These are phyloP conservation scores for Rhabdophis nuchalis DNA, from an alignment of 2,797 vertebrate genomes.

Conservation along the genomic window DNA sequence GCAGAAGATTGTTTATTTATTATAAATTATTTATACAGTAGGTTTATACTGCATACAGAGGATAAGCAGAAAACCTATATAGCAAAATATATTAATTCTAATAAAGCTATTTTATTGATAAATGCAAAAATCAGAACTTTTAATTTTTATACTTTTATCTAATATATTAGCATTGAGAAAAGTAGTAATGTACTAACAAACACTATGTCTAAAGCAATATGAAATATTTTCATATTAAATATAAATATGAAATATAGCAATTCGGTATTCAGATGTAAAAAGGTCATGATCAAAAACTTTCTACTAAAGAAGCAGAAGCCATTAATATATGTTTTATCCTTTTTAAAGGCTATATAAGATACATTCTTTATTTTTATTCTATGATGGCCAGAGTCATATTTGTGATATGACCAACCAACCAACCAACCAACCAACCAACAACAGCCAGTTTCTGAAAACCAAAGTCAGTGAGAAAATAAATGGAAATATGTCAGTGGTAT, in stretches of 20 bases:
- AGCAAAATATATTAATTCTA: constrained; percentile 62
- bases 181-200: neutral
- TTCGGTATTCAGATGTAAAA: constrained; percentile 6
- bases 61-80: constrained; percentile 55
- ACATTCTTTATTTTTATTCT: neutral
- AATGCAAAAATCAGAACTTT: constrained; percentile 34
- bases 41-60: constrained; percentile 57
- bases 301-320: constrained; percentile 38
- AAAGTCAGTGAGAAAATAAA: neutral
- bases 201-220: neutral
- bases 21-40: constrained; percentile 72
- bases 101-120: constrained; percentile 36
- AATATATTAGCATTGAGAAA: constrained; percentile 27
- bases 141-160: constrained; percentile 49
- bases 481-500: neutral
- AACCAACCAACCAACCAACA: neutral
- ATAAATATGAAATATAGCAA: constrained; percentile 22
- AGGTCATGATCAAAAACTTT: constrained; percentile 12
- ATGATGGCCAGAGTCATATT: neutral
- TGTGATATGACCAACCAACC: neutral
- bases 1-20: constrained; percentile 71
- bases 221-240: constrained; percentile 8
- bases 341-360: neutral
- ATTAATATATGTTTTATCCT: constrained; percentile 21
- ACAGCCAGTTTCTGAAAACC: neutral